Evolutionary conservation across 2,113 vertebrate species (phyloP).

Genomic region (Stegastes partitus): DNA sequence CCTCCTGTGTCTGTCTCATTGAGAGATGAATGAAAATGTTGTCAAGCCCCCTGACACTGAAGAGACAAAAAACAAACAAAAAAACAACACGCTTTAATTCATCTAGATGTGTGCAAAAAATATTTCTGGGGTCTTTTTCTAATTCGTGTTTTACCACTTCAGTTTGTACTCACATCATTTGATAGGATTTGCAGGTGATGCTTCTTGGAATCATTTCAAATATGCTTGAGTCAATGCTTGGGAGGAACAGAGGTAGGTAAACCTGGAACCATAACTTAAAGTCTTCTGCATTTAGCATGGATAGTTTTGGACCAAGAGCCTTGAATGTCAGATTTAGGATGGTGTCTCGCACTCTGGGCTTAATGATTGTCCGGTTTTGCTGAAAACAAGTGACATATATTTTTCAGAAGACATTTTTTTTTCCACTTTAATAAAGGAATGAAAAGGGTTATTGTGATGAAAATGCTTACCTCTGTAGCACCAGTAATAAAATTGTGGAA

Average conservation of each 20-base stretch:
- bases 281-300: constrained; percentile 3
- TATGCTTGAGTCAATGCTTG: constrained; percentile 37
- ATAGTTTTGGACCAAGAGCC: constrained; percentile 27
- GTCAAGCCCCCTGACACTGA: constrained; percentile 62
- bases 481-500: constrained; percentile 35
- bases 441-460: not conserved
- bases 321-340: constrained; percentile 55
- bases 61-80: not conserved
- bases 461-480: constrained; percentile 20
- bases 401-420: too few species aligned
- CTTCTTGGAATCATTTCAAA: constrained; percentile 51
- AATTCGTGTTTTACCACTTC: too few species aligned
- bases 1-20: constrained; percentile 26
- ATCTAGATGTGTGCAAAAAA: not conserved
- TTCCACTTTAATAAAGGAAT: too few species aligned
- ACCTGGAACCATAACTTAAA: constrained; percentile 61
- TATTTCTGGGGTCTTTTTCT: too few species aligned
- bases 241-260: constrained; percentile 51
- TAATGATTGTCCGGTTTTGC: constrained; percentile 48
- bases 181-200: constrained; percentile 58
- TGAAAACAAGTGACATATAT: not conserved
- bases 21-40: constrained; percentile 53
- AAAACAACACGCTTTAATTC: too few species aligned
- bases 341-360: constrained; percentile 35
- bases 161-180: constrained; percentile 47